Conservation (phyloP, 2,797 vertebrate genomes). For the Myotis pilosus region DNA sequence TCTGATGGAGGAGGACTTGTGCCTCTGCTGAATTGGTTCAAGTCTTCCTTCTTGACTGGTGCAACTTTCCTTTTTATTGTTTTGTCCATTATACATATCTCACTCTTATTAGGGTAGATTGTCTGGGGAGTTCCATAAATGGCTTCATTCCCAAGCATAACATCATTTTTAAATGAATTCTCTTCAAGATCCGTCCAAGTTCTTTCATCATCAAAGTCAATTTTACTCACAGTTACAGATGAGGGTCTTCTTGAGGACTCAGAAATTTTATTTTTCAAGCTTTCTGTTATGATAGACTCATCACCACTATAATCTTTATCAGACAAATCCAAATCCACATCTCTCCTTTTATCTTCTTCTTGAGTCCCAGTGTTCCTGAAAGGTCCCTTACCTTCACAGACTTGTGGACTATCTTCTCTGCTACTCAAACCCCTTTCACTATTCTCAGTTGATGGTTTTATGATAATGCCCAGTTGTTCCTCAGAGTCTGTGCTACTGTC, state of each 20-base stretch:
- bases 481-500: slow-evolving; percentile 74
- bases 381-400: slow-evolving; percentile 65
- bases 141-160: slow-evolving; percentile 65
- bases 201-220: slow-evolving; percentile 94
- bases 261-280: slow-evolving; percentile 57
- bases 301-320: slow-evolving; percentile 76
- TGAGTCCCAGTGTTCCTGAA: slow-evolving; percentile 24
- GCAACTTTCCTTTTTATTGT: slow-evolving; percentile 89
- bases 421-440: slow-evolving; percentile 32
- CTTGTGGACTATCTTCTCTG: slow-evolving; percentile 69
- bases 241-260: slow-evolving; percentile 39
- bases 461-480: slow-evolving; percentile 74
- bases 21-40: slow-evolving; percentile 56
- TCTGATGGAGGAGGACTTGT: slow-evolving; percentile 85
- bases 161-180: slow-evolving; percentile 66
- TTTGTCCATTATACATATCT: slow-evolving; percentile 76
- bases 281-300: slow-evolving; percentile 80
- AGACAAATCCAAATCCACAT: slow-evolving; percentile 78
- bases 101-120: slow-evolving; percentile 61
- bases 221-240: slow-evolving; percentile 51
- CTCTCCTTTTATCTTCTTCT: slow-evolving; percentile 72
- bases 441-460: slow-evolving; percentile 68
- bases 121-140: slow-evolving; percentile 52
- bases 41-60: slow-evolving; percentile 81
- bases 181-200: slow-evolving; percentile 94